Percentiles rank a stretch among this genome's conserved stretches.
Conservation (phyloP, 2,113 vertebrate genomes). For the Dipodomys spectabilis region DNA sequence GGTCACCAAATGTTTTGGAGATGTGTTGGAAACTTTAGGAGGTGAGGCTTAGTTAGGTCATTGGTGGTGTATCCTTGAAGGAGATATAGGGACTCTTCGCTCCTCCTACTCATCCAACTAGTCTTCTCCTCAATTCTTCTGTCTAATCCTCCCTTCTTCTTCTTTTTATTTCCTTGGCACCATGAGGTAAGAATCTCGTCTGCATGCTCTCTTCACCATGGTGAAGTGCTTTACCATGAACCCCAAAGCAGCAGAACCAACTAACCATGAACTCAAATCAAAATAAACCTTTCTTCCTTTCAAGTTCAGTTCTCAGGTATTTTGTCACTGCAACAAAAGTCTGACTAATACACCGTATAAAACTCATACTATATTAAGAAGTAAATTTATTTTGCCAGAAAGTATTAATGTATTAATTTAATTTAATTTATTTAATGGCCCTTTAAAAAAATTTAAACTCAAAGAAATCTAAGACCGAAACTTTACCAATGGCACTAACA, state of each 20-base stretch:
- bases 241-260: background rate
- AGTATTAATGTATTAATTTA: slow-evolving; percentile 28
- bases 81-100: background rate
- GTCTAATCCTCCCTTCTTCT: background rate
- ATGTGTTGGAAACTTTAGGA: background rate
- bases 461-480: background rate
- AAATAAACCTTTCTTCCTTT: background rate
- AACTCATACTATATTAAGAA: slow-evolving; percentile 28
- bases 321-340: background rate
- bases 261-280: background rate
- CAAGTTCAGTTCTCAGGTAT: background rate
- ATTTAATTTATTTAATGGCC: background rate
- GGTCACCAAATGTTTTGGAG: no score
- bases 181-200: background rate
- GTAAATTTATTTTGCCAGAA: slow-evolving; percentile 12
- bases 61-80: background rate
- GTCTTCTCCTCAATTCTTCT: no score
- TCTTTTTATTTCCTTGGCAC: background rate
- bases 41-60: background rate
- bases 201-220: no score
- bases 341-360: background rate
- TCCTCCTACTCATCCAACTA: background rate
- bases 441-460: background rate
- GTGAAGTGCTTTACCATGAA: no score
- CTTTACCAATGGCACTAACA: background rate